Conservation (phyloP, 92 coral and sea anemone genomes). For the Epizoanthus stellaris region DNA sequence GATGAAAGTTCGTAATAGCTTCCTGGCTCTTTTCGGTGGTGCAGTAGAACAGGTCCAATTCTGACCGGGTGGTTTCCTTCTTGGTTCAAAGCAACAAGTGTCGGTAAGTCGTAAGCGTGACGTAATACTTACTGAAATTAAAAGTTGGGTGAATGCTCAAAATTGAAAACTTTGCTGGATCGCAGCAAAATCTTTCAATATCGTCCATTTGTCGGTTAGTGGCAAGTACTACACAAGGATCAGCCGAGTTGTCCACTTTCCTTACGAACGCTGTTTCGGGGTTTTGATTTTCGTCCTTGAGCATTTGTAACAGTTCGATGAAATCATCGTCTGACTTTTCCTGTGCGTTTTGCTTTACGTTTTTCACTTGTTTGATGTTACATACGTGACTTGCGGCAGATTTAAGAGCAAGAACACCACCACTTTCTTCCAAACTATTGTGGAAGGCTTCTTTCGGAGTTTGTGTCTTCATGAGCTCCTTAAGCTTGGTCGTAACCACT, state of each 20-base stretch:
- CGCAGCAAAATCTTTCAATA: slow-evolving; percentile 56
- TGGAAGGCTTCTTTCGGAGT: slow-evolving; percentile 36
- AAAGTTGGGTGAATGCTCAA: slow-evolving; percentile 64
- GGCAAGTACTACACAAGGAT: slow-evolving; percentile 65
- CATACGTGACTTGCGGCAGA: slow-evolving; percentile 36
- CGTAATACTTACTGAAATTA: slow-evolving; percentile 56
- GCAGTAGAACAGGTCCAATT: slow-evolving; percentile 54
- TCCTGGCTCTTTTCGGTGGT: slow-evolving; percentile 47
- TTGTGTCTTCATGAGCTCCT: neutral
- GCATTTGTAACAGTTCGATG: slow-evolving; percentile 41
- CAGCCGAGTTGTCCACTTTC: slow-evolving; percentile 37
- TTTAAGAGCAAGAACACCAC: slow-evolving; percentile 24
- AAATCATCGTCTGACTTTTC: slow-evolving; percentile 34
- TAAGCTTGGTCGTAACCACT: too few relatives aligned
- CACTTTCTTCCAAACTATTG: slow-evolving; percentile 33
- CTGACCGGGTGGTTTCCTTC: slow-evolving; percentile 48
- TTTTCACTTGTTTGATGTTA: slow-evolving; percentile 30
- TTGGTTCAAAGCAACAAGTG: slow-evolving; percentile 57
- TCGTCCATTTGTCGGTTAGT: slow-evolving; percentile 58
- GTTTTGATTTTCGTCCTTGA: slow-evolving; percentile 39
- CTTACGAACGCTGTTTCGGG: slow-evolving; percentile 10
- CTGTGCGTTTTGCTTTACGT: slow-evolving; percentile 22
- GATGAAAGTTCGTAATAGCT: slow-evolving; percentile 41
- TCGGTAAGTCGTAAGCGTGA: slow-evolving; percentile 50
- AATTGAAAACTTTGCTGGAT: slow-evolving; percentile 57